Conservation (phyloP, 2,888 invertebrate species). For the Silvanus unidentatus region DNA sequence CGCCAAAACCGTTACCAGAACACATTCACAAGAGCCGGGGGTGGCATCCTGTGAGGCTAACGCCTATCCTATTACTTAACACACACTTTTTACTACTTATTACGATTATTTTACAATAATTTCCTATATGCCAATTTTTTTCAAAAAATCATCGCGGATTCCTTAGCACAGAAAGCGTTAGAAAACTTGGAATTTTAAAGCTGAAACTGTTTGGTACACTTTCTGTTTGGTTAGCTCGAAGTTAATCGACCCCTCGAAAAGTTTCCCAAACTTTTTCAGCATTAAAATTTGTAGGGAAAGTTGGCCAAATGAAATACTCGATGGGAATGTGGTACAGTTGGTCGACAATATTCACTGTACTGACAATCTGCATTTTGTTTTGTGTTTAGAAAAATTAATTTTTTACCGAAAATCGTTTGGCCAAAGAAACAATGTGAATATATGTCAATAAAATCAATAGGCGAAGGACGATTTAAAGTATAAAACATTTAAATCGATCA, state of each 20-base stretch:
- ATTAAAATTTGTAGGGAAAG: conserved; percentile 46
- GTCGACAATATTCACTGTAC: neutral
- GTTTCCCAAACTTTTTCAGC: conserved; percentile 46
- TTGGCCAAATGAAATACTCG: conserved; percentile 39
- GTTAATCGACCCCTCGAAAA: conserved; percentile 47
- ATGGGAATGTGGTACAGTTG: conserved; percentile 5
- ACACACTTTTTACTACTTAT: conserved; percentile 24
- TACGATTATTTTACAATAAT: conserved; percentile 24
- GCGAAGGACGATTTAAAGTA: neutral
- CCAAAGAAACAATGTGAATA: neutral
- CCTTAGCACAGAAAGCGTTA: conserved; percentile 2
- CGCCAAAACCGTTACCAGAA: conserved; percentile 28
- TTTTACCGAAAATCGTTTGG: neutral
- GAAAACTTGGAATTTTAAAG: conserved; percentile 23
- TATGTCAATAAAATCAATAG: neutral
- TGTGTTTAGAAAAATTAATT: conserved; percentile 16
- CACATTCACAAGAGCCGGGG: conserved; percentile 34
- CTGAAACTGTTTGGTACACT: conserved; percentile 41
- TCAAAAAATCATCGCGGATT: conserved; percentile 14
- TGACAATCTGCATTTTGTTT: conserved; percentile 10
- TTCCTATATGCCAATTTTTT: conserved; percentile 12
- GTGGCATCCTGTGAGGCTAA: conserved; percentile 37
- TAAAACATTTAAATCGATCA: neutral
- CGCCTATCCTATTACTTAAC: conserved; percentile 35
- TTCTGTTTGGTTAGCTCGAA: conserved; percentile 43